Percentiles rank a stretch among this genome's conserved stretches.
Evolutionary conservation across 2,888 invertebrate genomes (phyloP).

Genomic region (Tuberolachnus salignus): DNA sequence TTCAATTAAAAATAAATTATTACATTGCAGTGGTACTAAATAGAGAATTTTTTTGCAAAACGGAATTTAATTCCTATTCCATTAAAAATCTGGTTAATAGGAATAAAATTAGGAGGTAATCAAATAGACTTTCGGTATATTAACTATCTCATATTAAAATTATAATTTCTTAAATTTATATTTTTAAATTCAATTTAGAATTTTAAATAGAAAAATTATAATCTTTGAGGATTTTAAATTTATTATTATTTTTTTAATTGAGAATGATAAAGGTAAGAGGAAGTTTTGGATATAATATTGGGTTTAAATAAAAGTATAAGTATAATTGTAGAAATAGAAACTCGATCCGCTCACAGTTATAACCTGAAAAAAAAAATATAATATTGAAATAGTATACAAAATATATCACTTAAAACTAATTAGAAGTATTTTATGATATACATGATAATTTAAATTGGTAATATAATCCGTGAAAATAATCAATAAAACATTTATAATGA

Average conservation of each 20-base stretch:
- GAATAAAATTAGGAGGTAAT: conserved; percentile 3
- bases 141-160: neutral
- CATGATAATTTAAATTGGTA: neutral
- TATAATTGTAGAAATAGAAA: conserved; percentile 35
- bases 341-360: conserved; percentile 48
- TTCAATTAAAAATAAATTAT: conserved; percentile 57
- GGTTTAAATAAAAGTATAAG: conserved; percentile 23
- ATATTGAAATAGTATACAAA: conserved; percentile 41
- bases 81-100: neutral
- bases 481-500: neutral
- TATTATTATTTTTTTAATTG: neutral
- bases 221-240: neutral
- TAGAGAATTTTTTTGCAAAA: conserved; percentile 81
- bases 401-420: neutral
- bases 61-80: conserved; percentile 71
- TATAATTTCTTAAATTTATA: neutral
- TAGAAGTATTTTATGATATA: neutral
- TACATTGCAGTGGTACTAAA: conserved; percentile 70
- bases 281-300: conserved; percentile 1
- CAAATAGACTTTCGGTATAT: neutral
- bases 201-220: neutral
- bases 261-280: neutral
- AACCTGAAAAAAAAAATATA: conserved; percentile 52
- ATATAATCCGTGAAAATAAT: neutral
- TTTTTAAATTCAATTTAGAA: neutral